phyloP scores from a whole-genome alignment of 2,113 vertebrate species.

The Protobothrops flavoviridis region DNA sequence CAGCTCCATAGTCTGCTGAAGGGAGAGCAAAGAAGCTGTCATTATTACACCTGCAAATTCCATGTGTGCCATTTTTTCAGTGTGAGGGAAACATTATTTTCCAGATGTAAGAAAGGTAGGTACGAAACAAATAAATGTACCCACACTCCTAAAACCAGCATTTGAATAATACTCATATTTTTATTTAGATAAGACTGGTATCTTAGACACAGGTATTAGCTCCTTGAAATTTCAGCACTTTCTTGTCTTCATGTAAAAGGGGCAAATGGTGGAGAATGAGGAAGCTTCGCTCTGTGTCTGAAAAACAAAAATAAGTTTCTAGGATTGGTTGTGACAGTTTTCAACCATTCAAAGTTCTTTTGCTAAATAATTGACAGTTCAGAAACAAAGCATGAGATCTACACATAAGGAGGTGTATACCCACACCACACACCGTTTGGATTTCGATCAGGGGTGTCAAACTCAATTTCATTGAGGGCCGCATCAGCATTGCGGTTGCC shows the following conservation, averaged over 20 bases:
- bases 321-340: not conserved
- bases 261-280: not conserved
- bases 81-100: not conserved
- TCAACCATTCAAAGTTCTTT: not conserved
- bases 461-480: too few relatives aligned
- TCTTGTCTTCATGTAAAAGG: not conserved
- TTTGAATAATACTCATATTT: not conserved
- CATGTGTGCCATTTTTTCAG: not conserved
- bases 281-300: not conserved
- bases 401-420: not conserved
- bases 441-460: not conserved
- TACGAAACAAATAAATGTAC: not conserved
- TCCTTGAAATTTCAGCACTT: not conserved
- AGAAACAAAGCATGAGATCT: conserved; percentile 3
- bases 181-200: not conserved
- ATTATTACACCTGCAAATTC: not conserved
- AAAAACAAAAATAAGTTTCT: not conserved
- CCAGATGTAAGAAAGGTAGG: not conserved
- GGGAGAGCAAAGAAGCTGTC: not conserved
- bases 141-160: not conserved
- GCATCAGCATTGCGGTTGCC: too few relatives aligned
- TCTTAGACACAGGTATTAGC: not conserved
- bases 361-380: not conserved
- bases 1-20: not conserved
- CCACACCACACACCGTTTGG: not conserved